Evolutionary conservation across 2,888 invertebrate species (phyloP), one percentile per base, ranked within the genome.

Genomic region (Podabrus alpinus): DNA sequence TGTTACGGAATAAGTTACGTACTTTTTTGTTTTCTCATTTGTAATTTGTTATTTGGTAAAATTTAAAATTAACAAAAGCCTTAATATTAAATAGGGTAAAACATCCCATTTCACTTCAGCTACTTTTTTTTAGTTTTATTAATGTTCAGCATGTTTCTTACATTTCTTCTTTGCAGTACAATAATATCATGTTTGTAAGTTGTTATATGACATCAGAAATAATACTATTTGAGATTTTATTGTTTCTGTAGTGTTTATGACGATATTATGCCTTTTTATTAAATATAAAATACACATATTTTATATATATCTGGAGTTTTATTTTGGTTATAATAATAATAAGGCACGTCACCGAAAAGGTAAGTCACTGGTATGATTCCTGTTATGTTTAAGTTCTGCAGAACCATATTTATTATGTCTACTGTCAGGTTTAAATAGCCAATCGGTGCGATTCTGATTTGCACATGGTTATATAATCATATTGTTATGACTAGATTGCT

Each of bases 201-300:
- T 21, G 62, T 64, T 64, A 15, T 64, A 15, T 64, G 21, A 64
- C 62, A 19, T 64, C 62, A 64, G 62, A 64, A 64, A 19, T 64
- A 64, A 64, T 64, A 64, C n/a, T 19, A 17, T 9, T 19, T 2
- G 19, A 17, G 21, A 80, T 77, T 79, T 80, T 81, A 81, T 83
- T 82, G 81, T 81, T 80, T 78, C 76, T 79, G 83, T 83, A 80
- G 83, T 84, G 83, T 81, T 80, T 80, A 82, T 83, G 84, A 84
- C 80, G 81, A 82, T 84, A 84, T 83, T 83, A 82, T 82, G 84
- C 84, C 85, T 85, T 85, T 85, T 82, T 79, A 77, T 45, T 77
- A 81, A 80, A 81, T 82, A 81, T 84, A 83, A 85, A 45, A 85
- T 85, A 85, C 84, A 85, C 81, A 84, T 85, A 85, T 85, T 85